Conservation (phyloP, 2,113 vertebrate species). For the Hemiscyllium ocellatum region DNA sequence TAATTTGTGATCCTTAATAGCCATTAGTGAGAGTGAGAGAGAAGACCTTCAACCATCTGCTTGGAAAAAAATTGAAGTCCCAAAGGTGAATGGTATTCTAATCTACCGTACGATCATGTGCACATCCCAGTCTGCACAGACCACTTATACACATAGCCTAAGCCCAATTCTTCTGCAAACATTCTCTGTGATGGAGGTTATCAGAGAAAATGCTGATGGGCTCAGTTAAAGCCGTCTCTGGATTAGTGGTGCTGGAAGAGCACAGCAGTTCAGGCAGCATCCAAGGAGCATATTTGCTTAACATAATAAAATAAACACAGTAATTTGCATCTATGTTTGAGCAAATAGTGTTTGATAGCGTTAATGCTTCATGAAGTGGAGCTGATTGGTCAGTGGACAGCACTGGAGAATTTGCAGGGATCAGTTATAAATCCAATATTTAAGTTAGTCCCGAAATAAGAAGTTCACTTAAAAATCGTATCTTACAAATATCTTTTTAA, state of each 20-base stretch:
- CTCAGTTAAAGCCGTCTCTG: constrained; percentile 4
- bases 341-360: not conserved
- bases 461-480: not conserved
- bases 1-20: constrained; percentile 30
- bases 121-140: not conserved
- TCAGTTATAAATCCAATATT: not conserved
- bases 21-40: constrained; percentile 22
- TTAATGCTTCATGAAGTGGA: not conserved
- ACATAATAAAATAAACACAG: not conserved
- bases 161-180: not conserved
- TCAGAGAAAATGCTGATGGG: not conserved
- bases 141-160: not conserved
- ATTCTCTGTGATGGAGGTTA: not conserved
- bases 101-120: not conserved
- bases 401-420: not conserved
- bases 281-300: too few species aligned
- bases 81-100: constrained; percentile 10
- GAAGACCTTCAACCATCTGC: constrained; percentile 8
- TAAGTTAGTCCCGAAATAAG: not conserved
- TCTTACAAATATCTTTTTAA: not conserved
- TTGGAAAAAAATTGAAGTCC: not conserved
- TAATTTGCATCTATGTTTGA: not conserved
- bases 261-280: too few species aligned
- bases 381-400: not conserved
- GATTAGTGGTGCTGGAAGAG: too few species aligned